Evolutionary conservation across 2,888 invertebrate genomes (phyloP).

Genomic region (Protodeltote pygarga): DNA sequence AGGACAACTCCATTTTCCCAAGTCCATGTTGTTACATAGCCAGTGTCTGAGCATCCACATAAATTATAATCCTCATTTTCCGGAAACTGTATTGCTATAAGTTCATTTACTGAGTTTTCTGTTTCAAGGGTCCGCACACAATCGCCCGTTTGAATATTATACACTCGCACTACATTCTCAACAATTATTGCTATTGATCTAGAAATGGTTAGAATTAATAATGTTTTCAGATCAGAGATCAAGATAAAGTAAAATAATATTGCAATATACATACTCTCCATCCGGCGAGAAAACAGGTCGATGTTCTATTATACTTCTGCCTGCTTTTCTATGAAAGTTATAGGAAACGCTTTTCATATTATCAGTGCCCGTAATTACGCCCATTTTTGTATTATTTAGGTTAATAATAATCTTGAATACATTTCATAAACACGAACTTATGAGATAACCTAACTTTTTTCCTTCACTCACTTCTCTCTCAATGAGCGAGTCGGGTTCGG

Average conservation of each 20-base stretch:
- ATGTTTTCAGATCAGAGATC: neutral
- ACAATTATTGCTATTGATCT: constrained; percentile 79
- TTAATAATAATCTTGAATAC: constrained; percentile 18
- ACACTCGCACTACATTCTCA: constrained; percentile 77
- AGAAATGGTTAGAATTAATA: constrained; percentile 4
- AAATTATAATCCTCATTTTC: constrained; percentile 77
- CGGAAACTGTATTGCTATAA: constrained; percentile 75
- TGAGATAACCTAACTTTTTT: constrained; percentile 68
- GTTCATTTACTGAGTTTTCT: constrained; percentile 63
- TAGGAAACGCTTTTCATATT: constrained; percentile 58
- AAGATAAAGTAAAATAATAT: neutral
- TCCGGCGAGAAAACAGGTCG: constrained; percentile 81
- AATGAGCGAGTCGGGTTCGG: too few relatives aligned
- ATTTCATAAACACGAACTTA: constrained; percentile 44
- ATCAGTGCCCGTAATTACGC: constrained; percentile 55
- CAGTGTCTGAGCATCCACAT: constrained; percentile 76
- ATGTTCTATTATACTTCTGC: constrained; percentile 80
- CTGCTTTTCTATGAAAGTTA: constrained; percentile 77
- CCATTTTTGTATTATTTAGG: constrained; percentile 74
- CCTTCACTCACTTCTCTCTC: too few relatives aligned
- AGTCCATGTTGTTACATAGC: constrained; percentile 77
- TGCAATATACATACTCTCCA: constrained; percentile 72
- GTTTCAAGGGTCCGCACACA: constrained; percentile 76
- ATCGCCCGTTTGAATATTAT: constrained; percentile 79
- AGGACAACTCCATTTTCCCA: constrained; percentile 82